Base-by-base conservation (phyloP, 2,113 vertebrate genomes). In the Myrmophylax atrothorax region DNA sequence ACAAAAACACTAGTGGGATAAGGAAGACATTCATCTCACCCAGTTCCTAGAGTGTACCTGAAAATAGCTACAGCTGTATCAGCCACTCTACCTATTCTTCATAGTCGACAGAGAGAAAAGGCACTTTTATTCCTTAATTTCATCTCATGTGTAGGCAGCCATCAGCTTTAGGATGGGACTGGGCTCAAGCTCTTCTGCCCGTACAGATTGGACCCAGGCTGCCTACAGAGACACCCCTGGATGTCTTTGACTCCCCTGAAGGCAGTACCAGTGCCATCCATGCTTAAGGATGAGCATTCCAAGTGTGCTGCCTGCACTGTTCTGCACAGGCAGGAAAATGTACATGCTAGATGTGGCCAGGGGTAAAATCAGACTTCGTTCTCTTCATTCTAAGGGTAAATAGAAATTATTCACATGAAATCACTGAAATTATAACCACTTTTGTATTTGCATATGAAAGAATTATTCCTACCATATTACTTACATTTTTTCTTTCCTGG, bases 271-370 rank as follows among this genome's bases (percentile, higher is more conserved):
- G 37, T 47, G 55, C 26, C 26, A 38, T 12, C 37, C 4, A 0
- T 64, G 35, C 24, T n/a, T 59, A 58, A 6, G 31, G 63, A 28
- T 62, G n/a, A 0, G 4, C 11, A 73, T 68, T 46, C 35, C 29
- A 29, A 56, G 22, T 4, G 0, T 2, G 0, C 23, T 14, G 12
- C 6, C 59, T 38, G 35, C 1, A 0, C 33, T 55, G 22, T 8
- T 76, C 47, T 49, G 49, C 26, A 24, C 5, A 8, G 35, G 20
- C 20, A 12, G n/a, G 20, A 29, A 79, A 75, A 52, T 15, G 20
- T 29, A 70, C 3, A 0, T 14, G 28, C 8, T 44, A 42, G 60
- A 37, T 86, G 31, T 40, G 13, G 33, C 31, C 28, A 15, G 35
- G 37, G 28, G 18, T 3, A 42, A 66, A 83, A 76, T 31, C 29